Percentiles rank a stretch among this genome's conserved stretches.
These are phyloP conservation scores for Cheracebus regulus DNA, from an alignment of 2,797 vertebrate species.

Conservation along the genomic window DNA sequence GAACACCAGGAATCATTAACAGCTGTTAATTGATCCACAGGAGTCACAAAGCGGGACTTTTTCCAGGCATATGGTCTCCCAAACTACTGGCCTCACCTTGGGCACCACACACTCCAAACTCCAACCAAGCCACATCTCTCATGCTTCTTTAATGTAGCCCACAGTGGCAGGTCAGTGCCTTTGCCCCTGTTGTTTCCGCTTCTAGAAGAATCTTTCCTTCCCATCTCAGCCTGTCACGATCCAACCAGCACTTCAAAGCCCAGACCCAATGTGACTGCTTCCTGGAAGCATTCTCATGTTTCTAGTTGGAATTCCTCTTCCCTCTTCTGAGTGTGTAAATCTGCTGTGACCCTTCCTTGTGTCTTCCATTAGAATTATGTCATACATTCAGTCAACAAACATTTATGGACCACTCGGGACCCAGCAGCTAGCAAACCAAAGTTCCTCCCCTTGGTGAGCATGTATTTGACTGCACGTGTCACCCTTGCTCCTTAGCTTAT, in stretches of 20 bases:
- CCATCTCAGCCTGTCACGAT: neutral
- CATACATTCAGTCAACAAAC: neutral
- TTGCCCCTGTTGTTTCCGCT: neutral
- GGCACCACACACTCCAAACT: neutral
- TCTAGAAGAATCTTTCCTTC: too few species aligned
- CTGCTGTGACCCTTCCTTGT: neutral
- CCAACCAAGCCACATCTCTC: neutral
- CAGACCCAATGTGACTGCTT: neutral
- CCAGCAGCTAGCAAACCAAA: neutral
- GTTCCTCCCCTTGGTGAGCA: neutral
- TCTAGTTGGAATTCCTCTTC: neutral
- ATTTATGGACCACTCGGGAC: neutral
- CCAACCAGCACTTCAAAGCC: neutral
- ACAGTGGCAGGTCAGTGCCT: accelerated
- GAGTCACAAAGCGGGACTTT: neutral
- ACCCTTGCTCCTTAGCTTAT: neutral
- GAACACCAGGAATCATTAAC: neutral
- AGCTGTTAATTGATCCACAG: neutral
- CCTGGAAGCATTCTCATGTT: neutral
- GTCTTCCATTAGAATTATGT: neutral
- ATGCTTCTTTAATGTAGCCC: neutral
- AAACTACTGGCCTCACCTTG: neutral
- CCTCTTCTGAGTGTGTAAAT: neutral
- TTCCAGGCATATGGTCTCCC: neutral
- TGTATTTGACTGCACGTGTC: neutral